Evolutionary conservation across 1,140 invertebrate genomes (phyloP), one percentile per base, ranked within the genome.

Genomic region (Protaetia brevitarsis): DNA sequence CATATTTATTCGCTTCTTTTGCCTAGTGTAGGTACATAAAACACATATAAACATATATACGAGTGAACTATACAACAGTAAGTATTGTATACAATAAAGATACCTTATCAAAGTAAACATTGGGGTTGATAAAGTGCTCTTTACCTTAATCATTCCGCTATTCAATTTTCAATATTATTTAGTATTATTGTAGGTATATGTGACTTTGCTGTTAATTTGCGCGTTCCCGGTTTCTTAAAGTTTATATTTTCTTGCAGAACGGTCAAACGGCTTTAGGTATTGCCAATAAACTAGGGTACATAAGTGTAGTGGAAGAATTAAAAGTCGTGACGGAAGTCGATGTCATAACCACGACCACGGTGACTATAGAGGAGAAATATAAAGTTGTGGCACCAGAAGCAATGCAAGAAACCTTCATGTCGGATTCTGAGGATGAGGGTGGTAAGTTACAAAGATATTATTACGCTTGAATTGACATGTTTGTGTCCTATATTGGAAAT

Each of bases 361-460:
- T 87, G 4, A 88, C 85, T 3, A 86, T 87, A 16, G 93, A 95
- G 78, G 96, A 98, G 75, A 97, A 98, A 80, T 98, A 98, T 79
- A 90, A 91, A 80, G 96, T 99, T 16, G 90, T 97, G 57, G 93
- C 95, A 34, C 97, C 97, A 0, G 97, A 99, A 83, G 91, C 94
- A 27, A 99, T 99, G 97, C 95, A 98, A 77, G 97, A 99, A 80
- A 95, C 95, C 28, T 95, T 98, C 80, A 94, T 99, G 86, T 97
- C 95, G 41, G 97, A 99, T 81, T 98, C 95, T 23, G 97, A 99
- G 80, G 97, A 99, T 80, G 97, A 99, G 87, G 95, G 93, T 81
- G 94, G 93, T 91, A 83, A 84, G 84, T 81, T 73, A 1, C 8
- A 51, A 51, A 21, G 3, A 13, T 6, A 56, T 13, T 59, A 28